Evolutionary conservation across 2,797 vertebrate species (phyloP).

Genomic region (Siniperca scherzeri): DNA sequence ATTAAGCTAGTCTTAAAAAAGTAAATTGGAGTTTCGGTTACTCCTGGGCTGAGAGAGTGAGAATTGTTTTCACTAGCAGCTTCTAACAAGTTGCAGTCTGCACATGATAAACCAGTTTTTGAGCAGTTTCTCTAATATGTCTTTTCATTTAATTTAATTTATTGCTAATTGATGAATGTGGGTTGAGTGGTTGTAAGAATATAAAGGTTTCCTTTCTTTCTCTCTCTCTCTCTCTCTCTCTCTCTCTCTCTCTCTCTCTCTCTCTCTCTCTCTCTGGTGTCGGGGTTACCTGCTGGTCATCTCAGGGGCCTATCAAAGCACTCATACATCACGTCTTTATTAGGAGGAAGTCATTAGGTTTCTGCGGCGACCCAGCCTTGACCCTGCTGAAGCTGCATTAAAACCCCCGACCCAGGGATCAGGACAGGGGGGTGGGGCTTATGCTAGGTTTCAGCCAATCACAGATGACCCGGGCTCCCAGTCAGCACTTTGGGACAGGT

Average conservation of each 20-base stretch:
- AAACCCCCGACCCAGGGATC: slow-evolving; percentile 78
- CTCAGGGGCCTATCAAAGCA: slow-evolving; percentile 72
- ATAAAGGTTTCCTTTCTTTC: not conserved
- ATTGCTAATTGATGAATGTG: not conserved
- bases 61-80: not conserved
- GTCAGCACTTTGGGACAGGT: slow-evolving; percentile 26
- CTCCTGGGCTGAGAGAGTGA: not conserved
- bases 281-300: slow-evolving; percentile 83
- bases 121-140: not conserved
- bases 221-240: slow-evolving; percentile 1
- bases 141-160: not conserved
- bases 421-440: slow-evolving; percentile 63
- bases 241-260: not conserved
- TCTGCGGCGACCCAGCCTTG: slow-evolving; percentile 83
- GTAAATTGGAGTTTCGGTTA: not conserved
- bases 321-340: slow-evolving; percentile 87
- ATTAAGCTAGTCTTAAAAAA: not conserved
- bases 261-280: slow-evolving; percentile 10
- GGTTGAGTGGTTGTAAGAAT: not conserved
- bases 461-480: slow-evolving; percentile 33
- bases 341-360: slow-evolving; percentile 88
- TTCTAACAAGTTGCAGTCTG: not conserved
- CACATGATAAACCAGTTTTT: not conserved
- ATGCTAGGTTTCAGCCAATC: slow-evolving; percentile 58
- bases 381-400: slow-evolving; percentile 80